Base-by-base conservation (phyloP, 2,888 invertebrate species). In the Nebria brevicollis region DNA sequence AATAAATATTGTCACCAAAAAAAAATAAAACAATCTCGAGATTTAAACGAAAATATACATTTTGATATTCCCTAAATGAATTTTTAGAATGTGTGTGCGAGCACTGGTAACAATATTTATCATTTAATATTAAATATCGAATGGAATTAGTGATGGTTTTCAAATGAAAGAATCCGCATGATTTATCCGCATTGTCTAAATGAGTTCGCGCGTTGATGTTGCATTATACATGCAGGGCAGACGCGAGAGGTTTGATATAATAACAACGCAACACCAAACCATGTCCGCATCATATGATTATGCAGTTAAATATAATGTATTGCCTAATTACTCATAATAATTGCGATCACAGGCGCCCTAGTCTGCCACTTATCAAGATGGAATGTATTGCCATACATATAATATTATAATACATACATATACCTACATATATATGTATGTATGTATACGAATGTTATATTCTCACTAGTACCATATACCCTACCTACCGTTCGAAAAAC, bases 241-340 rank as follows among this genome's bases (percentile, higher is more conserved):
- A 54, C 54, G 54, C 54, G 54, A 54, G 54, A 54, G 54, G 54
- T 13, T 54, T 54, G 54, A 54, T 54, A 54, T 54, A 54, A 54
- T 54, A 54, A 54, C 54, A 54, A 54, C 54, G 54, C 54, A 54
- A 54, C 54, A 54, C 54, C 54, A 54, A 54, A 54, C 54, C 54
- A 54, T 54, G 54, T 54, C 54, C 54, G 54, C 54, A 13, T 54
- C 54, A 54, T 54, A 54, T 54, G 54, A 54, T 54, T 54, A 54
- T 54, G 54, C 54, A 54, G 54, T 54, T 54, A 54, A 54, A 54
- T 54, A 54, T 54, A 54, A 54, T 54, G 54, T 54, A 54, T 54
- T 54, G 54, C 54, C 54, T 54, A 54, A 54, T 54, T 54, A 54
- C 7, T 54, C 54, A 54, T 54, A 54, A 54, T 54, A 54, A 54